Evolutionary conservation across 2,113 vertebrate genomes (phyloP), one percentile per base, ranked within the genome.

Genomic region (Aspiorhynchus laticeps): DNA sequence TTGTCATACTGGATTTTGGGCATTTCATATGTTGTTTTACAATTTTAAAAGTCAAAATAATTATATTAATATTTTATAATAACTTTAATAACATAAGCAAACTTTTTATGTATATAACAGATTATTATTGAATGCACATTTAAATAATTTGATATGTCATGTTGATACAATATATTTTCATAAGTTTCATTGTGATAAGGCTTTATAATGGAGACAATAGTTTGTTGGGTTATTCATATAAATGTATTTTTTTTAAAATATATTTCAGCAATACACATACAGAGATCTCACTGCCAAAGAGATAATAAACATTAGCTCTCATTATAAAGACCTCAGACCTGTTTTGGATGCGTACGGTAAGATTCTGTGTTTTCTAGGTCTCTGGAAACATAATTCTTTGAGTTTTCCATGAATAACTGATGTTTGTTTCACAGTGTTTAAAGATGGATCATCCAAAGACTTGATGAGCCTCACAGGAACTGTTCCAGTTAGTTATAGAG

Each of bases 281-380:
- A 97, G 96, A 95, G 98, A 99, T 91, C 90, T 99, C 87, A 97
- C 97, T 53, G 96, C 98, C 84, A 96, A 97, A 67, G 98, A 99
- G 92, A 98, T 98, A 56, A 94, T 95, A 87, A 97, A 94, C 86
- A 97, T 99, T 90, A 97, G 97, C 91, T 94, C 95, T 63, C 95
- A 97, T 33, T 99, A 99, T 94, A 99, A 99, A 94, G 98, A 99
- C 91, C 95, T 99, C 92, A 99, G 98, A 91, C 98, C 98, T 43
- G 93, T 98, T 61, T 96, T 98, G 96, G 98, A 99, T 93, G 95
- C 96, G 36, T 99, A 99, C 88, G 98, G 98, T 99, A 91, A 95
- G 94, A 28, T 8, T 2, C 11, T 46, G 14, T n/a, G 17, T 11
- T 63, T 59, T 63, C 0, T 46, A 46, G 1, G 33, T 63, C 19